Evolutionary conservation across 1,140 invertebrate species (phyloP).

Genomic region (Rhyzopertha dominica): DNA sequence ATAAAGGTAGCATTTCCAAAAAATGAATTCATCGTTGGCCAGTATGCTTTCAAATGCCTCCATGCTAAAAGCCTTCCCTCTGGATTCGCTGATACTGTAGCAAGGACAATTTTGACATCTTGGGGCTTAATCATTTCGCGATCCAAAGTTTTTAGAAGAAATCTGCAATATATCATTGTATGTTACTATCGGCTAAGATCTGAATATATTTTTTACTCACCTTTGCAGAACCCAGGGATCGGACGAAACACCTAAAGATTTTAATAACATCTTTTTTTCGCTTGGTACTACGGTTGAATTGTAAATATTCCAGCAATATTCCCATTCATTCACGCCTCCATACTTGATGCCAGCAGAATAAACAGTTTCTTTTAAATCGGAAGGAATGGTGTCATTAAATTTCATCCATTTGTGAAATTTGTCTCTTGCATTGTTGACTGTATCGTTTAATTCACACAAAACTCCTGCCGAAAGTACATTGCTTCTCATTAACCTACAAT

Average conservation of each 20-base stretch:
- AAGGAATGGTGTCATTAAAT: conserved; percentile 53
- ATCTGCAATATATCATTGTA: conserved; percentile 45
- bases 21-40: conserved; percentile 58
- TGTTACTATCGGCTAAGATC: conserved; percentile 6
- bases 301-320: conserved; percentile 67
- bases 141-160: conserved; percentile 57
- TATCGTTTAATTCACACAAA: conserved; percentile 56
- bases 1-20: conserved; percentile 65
- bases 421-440: conserved; percentile 57
- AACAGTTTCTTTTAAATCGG: conserved; percentile 68
- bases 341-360: conserved; percentile 69
- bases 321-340: conserved; percentile 68
- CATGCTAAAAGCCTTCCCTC: conserved; percentile 68
- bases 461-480: conserved; percentile 51
- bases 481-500: conserved; percentile 37
- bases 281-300: conserved; percentile 60
- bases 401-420: conserved; percentile 64
- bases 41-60: conserved; percentile 71
- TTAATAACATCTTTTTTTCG: conserved; percentile 62
- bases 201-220: conserved; percentile 22
- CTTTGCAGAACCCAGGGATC: conserved; percentile 69
- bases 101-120: conserved; percentile 65
- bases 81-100: conserved; percentile 64
- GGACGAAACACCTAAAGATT: conserved; percentile 62
- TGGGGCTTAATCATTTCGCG: conserved; percentile 60